These are phyloP conservation scores for Bactericera cockerelli DNA, from an alignment of 1,140 invertebrate genomes.

Conservation along the genomic window DNA sequence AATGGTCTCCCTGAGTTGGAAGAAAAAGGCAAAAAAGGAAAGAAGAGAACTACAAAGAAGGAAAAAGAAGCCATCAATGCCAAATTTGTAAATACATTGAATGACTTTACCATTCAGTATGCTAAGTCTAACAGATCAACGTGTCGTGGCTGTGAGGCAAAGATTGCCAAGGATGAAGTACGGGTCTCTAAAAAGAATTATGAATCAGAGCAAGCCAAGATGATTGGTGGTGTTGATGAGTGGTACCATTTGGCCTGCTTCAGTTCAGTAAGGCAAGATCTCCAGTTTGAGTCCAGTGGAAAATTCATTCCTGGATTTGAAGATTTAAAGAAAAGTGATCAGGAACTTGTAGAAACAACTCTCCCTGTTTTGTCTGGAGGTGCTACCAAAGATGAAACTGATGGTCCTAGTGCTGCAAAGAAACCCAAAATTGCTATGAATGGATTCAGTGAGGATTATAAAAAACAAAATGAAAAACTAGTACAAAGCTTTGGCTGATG, in stretches of 20 bases:
- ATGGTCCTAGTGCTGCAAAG: slow-evolving; percentile 14
- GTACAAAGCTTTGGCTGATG: slow-evolving; percentile 40
- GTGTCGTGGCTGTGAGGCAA: slow-evolving; percentile 72
- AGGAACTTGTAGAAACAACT: slow-evolving; percentile 39
- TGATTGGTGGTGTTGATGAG: slow-evolving; percentile 59
- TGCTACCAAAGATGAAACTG: neutral
- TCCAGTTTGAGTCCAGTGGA: too few species aligned
- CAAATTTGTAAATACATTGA: slow-evolving; percentile 23
- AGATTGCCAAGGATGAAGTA: slow-evolving; percentile 67
- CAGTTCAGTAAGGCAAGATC: slow-evolving; percentile 50
- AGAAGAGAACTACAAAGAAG: slow-evolving; percentile 30
- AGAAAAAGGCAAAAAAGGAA: too few species aligned
- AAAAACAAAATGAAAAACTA: too few species aligned
- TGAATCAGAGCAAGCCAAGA: slow-evolving; percentile 58
- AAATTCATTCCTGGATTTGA: slow-evolving; percentile 70
- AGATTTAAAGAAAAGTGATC: slow-evolving; percentile 54
- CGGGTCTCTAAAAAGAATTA: slow-evolving; percentile 75
- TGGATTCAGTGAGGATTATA: too few species aligned
- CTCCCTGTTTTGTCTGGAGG: neutral
- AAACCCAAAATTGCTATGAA: slow-evolving; percentile 8
- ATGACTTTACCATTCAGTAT: slow-evolving; percentile 72
- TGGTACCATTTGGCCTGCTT: slow-evolving; percentile 95
- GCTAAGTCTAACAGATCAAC: slow-evolving; percentile 67
- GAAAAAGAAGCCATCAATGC: slow-evolving; percentile 25
- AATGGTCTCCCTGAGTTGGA: slow-evolving; percentile 17